Conservation (phyloP, 2,113 vertebrate species). For the Geococcyx californianus region DNA sequence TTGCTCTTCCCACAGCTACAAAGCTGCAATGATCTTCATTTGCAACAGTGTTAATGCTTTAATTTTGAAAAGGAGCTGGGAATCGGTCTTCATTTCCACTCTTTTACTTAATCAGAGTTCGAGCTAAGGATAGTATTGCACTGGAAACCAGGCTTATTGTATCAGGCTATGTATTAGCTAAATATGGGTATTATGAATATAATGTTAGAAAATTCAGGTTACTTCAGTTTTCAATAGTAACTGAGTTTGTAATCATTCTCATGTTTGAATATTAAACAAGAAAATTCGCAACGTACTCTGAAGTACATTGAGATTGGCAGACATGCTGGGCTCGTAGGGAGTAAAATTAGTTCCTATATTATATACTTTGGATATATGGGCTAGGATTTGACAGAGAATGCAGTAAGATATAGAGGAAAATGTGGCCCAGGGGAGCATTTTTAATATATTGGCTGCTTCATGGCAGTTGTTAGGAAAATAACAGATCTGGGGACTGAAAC, state of each 20-base stretch:
- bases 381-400: neutral
- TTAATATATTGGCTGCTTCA: neutral
- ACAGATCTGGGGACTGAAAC: neutral
- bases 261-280: neutral
- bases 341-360: neutral
- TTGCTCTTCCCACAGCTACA: constrained; percentile 18
- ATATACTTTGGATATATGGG: neutral
- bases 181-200: neutral
- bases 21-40: neutral
- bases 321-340: neutral
- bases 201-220: neutral
- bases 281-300: neutral
- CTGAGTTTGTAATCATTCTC: neutral
- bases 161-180: neutral
- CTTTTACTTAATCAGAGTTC: neutral
- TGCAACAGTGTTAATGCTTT: constrained; percentile 30
- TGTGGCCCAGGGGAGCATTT: neutral
- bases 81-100: neutral
- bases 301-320: neutral
- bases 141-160: neutral
- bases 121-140: neutral
- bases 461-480: neutral
- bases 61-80: neutral
- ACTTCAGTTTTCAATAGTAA: neutral
- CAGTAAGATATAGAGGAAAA: neutral